Base-by-base conservation (phyloP, 2,888 invertebrate genomes). In the Spialia ferax region DNA sequence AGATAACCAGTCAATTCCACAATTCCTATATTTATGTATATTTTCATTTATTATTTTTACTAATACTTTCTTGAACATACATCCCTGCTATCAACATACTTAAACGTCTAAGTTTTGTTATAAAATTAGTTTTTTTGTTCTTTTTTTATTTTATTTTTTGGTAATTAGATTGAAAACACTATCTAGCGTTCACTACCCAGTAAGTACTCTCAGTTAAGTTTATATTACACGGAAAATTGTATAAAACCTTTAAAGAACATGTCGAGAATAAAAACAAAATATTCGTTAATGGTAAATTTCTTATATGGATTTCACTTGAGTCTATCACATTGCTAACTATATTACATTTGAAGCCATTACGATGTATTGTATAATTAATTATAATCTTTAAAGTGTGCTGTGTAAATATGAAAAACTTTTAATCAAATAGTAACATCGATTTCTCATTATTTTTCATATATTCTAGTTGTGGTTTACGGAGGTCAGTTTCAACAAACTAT, bases 141-240 rank as follows among this genome's bases (percentile, higher is more conserved):
- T 32, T 52, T 42, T 23, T 22, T 32, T 52, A 15, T 23, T 45
- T 20, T 4, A 10, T 2, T 54, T 66, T 45, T 61, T 48, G 60
- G 22, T 61, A 66, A 60, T 61, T 45, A 60, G 22, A 18, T 54
- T 45, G n/a, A 42, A 45, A 45, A 60, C 22, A 60, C 52, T 50
- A 10, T 20, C 66, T 60, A 66, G 66, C 65, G 23, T 52, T 59
- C 15, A 65, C 66, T 66, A 66, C 60, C n/a, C 26, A 42, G 38
- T 66, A 66, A 66, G 66, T 66, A 66, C 66, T 66, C 42, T 59
- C 54, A 66, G 20, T 65, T 66, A 60, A 60, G 38, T 65, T 59
- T 52, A 60, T 20, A 50, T 4, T 42, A 65, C 23, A 26, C 22
- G n/a, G 20, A 4, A 45, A 18, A 22, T 48, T 48, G 20, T 48